Evolutionary conservation across 1,140 invertebrate genomes (phyloP).

Genomic region (Temnothorax longispinosus): DNA sequence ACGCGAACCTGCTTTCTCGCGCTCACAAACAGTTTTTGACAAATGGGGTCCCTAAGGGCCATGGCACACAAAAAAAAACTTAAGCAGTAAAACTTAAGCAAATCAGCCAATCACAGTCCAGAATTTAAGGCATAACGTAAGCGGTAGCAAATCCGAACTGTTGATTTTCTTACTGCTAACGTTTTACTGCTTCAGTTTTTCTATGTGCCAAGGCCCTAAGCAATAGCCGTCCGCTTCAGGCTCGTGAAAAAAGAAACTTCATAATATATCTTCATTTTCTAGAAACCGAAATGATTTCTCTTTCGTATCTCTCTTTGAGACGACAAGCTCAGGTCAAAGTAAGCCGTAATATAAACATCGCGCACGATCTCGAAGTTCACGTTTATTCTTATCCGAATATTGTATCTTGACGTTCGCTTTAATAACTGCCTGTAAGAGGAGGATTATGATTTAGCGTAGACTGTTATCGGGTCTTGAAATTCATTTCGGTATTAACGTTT

Average conservation of each 20-base stretch:
- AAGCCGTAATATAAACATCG: neutral
- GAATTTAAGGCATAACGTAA: too few relatives aligned
- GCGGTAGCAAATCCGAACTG: too few relatives aligned
- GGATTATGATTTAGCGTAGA: conserved; percentile 14
- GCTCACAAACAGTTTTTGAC: conserved; percentile 73
- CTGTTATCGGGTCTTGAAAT: neutral
- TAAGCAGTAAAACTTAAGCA: too few relatives aligned
- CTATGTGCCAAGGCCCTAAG: conserved; percentile 43
- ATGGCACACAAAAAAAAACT: too few relatives aligned
- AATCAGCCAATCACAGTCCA: too few relatives aligned
- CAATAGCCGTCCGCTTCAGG: conserved; percentile 46
- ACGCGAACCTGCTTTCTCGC: conserved; percentile 38
- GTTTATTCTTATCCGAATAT: conserved; percentile 14
- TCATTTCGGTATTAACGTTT: conserved; percentile 28
- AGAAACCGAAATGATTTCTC: neutral
- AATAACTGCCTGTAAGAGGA: neutral
- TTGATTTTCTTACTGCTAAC: too few relatives aligned
- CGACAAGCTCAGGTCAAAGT: neutral
- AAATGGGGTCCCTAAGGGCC: conserved; percentile 59
- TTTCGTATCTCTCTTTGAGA: conserved; percentile 6
- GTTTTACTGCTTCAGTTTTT: too few relatives aligned
- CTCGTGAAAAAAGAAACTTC: conserved; percentile 36
- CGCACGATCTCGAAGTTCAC: neutral
- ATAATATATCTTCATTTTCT: conserved; percentile 27
- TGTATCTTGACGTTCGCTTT: conserved; percentile 15